Evolutionary conservation across 2,113 vertebrate species (phyloP).

Genomic region (Odobenus rosmarus): DNA sequence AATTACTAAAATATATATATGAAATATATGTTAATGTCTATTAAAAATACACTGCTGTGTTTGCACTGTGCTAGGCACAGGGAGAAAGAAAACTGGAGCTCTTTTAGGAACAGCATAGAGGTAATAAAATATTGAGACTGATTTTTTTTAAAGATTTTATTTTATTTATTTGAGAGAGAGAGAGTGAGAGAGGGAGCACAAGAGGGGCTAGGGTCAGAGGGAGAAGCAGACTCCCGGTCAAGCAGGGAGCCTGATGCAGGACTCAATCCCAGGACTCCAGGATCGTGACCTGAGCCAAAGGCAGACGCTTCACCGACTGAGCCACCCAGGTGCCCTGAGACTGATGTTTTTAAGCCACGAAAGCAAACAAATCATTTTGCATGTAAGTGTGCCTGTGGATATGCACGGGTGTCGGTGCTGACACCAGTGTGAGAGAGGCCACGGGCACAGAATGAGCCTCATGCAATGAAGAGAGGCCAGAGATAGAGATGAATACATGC

Average conservation of each 20-base stretch:
- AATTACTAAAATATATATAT: background rate
- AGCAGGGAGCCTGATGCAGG: too few relatives aligned
- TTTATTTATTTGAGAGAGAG: too few relatives aligned
- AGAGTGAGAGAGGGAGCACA: too few relatives aligned
- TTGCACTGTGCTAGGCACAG: background rate
- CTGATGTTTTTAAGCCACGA: background rate
- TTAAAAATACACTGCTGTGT: background rate
- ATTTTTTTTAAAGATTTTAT: background rate
- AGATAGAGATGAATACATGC: background rate
- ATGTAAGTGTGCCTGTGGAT: background rate
- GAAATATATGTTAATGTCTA: background rate
- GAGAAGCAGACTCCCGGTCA: too few relatives aligned
- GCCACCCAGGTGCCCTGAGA: background rate
- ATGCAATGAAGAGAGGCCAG: background rate
- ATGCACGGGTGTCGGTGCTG: accelerated
- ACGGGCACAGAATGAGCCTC: background rate
- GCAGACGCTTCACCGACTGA: too few relatives aligned
- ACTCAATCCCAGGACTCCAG: too few relatives aligned
- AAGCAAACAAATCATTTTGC: background rate
- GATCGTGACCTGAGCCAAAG: too few relatives aligned
- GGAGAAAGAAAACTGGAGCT: background rate
- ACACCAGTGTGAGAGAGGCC: too few relatives aligned
- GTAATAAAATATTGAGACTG: background rate
- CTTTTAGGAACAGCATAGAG: background rate
- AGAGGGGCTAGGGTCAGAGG: too few relatives aligned